Base-by-base conservation (phyloP, 2,797 vertebrate species). In the Pogoniulus pusillus region DNA sequence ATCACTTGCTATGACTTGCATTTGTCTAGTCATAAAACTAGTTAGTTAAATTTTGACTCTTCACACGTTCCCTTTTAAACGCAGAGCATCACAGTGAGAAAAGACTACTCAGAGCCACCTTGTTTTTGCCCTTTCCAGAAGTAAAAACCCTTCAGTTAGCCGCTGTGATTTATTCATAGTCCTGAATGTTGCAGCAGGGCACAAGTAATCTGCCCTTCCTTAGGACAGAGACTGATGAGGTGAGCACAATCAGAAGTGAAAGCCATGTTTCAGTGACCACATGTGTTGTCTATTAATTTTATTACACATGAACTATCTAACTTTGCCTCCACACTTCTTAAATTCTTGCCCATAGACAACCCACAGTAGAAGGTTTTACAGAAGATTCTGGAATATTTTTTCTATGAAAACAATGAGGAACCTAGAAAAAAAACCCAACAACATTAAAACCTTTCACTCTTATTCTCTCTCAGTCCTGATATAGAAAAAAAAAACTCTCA, bases 401-500 rank as follows among this genome's bases (percentile, higher is more conserved):
- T 5, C 29, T 59, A 4, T 35, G 43, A 41, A 81, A 81, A 4
- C 23, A 60, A 24, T 7, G 34, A 57, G 18, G 29, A 70, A 47
- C 16, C 29, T 58, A 6, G 57, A n/a, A 51, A 57, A 68, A 71
- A 53, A n/a, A n/a, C n/a, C n/a, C n/a, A n/a, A n/a, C n/a, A n/a
- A 4, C 7, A 4, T 54, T 54, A 32, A 34, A 45, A 55, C 22
- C 22, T 30, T 70, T 79, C 7, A 7, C 6, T 83, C 24, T 26
- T 4, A 2, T 74, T 79, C 17, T 70, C 3, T 86, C 9, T 18
- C 41, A 30, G 22, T 54, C n/a, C 2, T 32, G 71, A 23, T 34
- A 34, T 6, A 62, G 51, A 43, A 62, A 54, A 35, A 45, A n/a
- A n/a, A n/a, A n/a, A n/a, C n/a, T 0, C 7, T 41, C 7, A 6